Evolutionary conservation across 2,797 vertebrate genomes (phyloP), one percentile per base, ranked within the genome.

Genomic region (Melanotaenia trifasciata): DNA sequence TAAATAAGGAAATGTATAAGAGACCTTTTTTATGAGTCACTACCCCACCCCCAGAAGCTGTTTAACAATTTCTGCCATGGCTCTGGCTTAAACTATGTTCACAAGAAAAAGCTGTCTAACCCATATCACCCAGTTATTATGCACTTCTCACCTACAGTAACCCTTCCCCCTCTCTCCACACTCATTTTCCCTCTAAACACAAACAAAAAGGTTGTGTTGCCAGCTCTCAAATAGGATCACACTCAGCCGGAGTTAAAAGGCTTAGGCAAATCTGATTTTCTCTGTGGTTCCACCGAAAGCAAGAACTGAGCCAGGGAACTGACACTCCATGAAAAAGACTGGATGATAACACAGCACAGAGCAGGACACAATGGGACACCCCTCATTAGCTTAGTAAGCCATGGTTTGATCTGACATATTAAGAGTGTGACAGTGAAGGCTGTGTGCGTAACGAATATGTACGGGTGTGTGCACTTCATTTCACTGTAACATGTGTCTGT

Each of bases 251-350:
- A 78, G 92, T 93, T 92, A 94, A 92, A 91, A 84, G 86, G 90
- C 88, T 94, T 90, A 90, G 84, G 84, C 81, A 93, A 94, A 95
- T 93, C 90, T 82, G 89, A 93, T 94, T 94, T 89, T 89, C 89
- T 90, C 87, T 84, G 85, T 80, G 83, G 88, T 92, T 88, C 87
- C 87, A 89, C 80, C 50, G 64, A 88, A 89, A 90, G 75, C 78
- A 60, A 81, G 78, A 90, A 78, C 76, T 81, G 84, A 92, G 84
- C 77, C 68, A 79, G 67, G 63, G 82, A 73, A 75, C 84, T 84
- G 80, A 91, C 77, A 76, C 73, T 76, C 79, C 68, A 33, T 58
- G 72, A 83, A 77, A 67, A 18, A 80, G 72, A 70, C 74, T 63
- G 70, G 36, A 36, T 58, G 89, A 89, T 84, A 90, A 84, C 80